Evolutionary conservation across 2,113 vertebrate species (phyloP).

Genomic region (Smithornis capensis): DNA sequence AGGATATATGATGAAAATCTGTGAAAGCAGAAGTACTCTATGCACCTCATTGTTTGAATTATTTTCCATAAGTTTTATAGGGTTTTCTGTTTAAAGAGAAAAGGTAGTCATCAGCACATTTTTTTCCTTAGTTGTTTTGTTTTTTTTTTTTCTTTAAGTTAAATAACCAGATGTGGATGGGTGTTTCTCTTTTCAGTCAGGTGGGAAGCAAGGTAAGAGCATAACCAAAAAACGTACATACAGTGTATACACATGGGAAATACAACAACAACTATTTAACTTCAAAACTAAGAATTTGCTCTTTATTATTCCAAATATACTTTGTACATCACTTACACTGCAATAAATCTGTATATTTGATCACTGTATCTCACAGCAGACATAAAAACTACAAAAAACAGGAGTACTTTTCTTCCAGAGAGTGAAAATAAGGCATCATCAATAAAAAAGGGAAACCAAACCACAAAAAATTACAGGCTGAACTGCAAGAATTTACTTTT

Average conservation of each 20-base stretch:
- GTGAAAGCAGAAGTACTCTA: not conserved
- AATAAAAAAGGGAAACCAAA: not conserved
- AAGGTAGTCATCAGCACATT: not conserved
- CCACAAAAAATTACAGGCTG: not conserved
- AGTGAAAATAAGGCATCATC: not conserved
- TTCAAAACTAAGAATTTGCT: not conserved
- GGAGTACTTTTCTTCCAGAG: not conserved
- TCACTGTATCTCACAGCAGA: not conserved
- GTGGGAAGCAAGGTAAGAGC: not conserved
- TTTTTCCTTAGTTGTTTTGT: not conserved
- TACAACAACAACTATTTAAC: not conserved
- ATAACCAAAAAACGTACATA: not conserved
- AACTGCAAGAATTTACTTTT: not conserved
- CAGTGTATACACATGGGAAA: not conserved
- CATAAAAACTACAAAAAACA: not conserved
- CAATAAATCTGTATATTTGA: not conserved
- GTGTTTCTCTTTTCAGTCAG: not conserved
- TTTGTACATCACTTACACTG: not conserved
- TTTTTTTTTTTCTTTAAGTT: not conserved
- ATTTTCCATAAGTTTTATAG: not conserved
- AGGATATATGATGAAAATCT: slow-evolving; percentile 24
- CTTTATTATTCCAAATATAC: not conserved
- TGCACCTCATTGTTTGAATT: not conserved
- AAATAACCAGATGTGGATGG: not conserved
- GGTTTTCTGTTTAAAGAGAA: not conserved